phyloP scores from a whole-genome alignment of 2,797 vertebrate species.

The Pagetopsis macropterus region DNA sequence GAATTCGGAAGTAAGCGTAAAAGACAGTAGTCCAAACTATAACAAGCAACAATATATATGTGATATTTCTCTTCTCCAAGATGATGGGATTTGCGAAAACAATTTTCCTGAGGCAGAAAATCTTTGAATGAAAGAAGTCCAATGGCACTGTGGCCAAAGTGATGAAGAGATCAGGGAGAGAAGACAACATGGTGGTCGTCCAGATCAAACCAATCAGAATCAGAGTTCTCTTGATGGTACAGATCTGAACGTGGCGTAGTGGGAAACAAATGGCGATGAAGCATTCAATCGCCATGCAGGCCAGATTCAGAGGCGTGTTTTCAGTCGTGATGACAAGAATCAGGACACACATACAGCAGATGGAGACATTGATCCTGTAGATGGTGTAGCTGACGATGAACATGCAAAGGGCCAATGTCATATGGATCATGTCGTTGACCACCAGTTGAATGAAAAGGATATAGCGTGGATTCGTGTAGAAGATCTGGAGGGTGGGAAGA shows the following conservation, averaged over 20 bases:
- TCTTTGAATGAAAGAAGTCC: conserved; percentile 53
- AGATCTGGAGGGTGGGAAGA: conserved; percentile 45
- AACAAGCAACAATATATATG: conserved; percentile 41
- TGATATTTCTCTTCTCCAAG: conserved; percentile 54
- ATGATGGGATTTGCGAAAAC: conserved; percentile 57
- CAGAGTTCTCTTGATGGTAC: conserved; percentile 70
- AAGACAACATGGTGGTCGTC: conserved; percentile 59
- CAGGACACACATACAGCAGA: conserved; percentile 70
- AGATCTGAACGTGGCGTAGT: conserved; percentile 75
- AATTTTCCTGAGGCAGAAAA: conserved; percentile 63
- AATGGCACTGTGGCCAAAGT: conserved; percentile 53
- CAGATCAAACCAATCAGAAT: conserved; percentile 74
- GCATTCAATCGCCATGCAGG: conserved; percentile 81
- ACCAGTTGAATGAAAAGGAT: conserved; percentile 82
- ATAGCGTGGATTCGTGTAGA: conserved; percentile 78
- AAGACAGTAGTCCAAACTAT: conserved; percentile 74
- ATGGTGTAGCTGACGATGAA: conserved; percentile 71
- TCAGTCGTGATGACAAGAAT: conserved; percentile 65
- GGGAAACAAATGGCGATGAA: conserved; percentile 81
- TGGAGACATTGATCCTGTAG: conserved; percentile 61
- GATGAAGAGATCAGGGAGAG: conserved; percentile 74
- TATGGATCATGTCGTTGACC: conserved; percentile 80
- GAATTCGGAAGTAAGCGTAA: conserved; percentile 74
- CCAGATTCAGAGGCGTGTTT: conserved; percentile 57
- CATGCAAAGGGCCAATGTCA: conserved; percentile 63